Percentiles rank a stretch among this genome's conserved stretches.
Evolutionary conservation across 2,888 invertebrate species (phyloP).

Genomic region (Bellardia pandia): DNA sequence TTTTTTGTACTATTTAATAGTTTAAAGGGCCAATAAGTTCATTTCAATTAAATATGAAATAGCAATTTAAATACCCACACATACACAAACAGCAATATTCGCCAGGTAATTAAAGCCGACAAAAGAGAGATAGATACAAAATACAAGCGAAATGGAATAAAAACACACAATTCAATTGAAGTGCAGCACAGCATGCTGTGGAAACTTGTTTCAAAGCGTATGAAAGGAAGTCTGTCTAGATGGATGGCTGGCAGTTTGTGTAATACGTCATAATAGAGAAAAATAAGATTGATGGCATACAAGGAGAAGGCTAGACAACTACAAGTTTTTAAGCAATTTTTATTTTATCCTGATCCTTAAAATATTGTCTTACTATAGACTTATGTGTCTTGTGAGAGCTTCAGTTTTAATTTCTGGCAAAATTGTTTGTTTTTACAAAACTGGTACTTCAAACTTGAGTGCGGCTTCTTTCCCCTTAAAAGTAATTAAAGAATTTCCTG

Average conservation of each 20-base stretch:
- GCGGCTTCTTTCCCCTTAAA: conserved; percentile 31
- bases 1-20: conserved; percentile 18
- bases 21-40: conserved; percentile 63
- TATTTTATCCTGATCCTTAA: no score
- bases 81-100: conserved; percentile 11
- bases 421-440: no score
- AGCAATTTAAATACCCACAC: conserved; percentile 47
- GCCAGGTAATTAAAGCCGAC: conserved; percentile 63
- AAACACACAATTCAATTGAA: conserved; percentile 48
- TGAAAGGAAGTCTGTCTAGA: neutral
- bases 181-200: conserved; percentile 36
- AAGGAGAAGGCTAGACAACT: conserved; percentile 9
- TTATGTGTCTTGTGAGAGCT: no score
- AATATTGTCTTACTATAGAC: no score
- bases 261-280: conserved; percentile 49
- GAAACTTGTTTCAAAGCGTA: conserved; percentile 33
- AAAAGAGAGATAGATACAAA: conserved; percentile 43
- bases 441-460: neutral
- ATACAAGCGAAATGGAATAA: neutral
- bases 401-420: no score
- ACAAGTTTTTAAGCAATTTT: neutral
- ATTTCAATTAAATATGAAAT: conserved; percentile 49
- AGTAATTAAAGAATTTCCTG: conserved; percentile 53
- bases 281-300: conserved; percentile 35
- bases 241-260: neutral